Conservation (phyloP, 1,140 invertebrate genomes). For the Drosophila funebris region DNA sequence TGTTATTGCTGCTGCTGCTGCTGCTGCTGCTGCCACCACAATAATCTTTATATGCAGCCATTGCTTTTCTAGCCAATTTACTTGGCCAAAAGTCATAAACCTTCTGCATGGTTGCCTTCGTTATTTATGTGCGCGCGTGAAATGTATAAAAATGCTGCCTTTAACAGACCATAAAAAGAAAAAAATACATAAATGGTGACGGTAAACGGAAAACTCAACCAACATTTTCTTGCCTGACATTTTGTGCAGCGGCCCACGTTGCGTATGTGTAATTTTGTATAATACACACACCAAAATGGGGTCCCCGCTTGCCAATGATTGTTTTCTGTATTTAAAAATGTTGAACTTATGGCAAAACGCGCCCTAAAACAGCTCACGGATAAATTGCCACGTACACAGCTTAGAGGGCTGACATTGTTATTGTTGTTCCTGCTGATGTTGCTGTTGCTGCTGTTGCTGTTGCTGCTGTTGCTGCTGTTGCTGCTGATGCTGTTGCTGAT, state of each 20-base stretch:
- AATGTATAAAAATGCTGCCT: conserved; percentile 73
- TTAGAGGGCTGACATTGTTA: conserved; percentile 16
- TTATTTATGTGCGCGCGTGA: conserved; percentile 79
- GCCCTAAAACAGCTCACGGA: conserved; percentile 22
- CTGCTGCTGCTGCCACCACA: conserved; percentile 3
- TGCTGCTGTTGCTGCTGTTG: conserved; percentile 39
- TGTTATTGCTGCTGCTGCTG: conserved; percentile 2
- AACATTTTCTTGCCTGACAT: neutral
- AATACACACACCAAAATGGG: conserved; percentile 15
- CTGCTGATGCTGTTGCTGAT: conserved; percentile 39
- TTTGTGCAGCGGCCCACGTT: conserved; percentile 35
- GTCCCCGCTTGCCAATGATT: conserved; percentile 44
- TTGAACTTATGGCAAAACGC: conserved; percentile 46
- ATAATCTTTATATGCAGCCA: conserved; percentile 41
- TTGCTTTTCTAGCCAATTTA: conserved; percentile 50
- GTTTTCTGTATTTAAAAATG: conserved; percentile 61
- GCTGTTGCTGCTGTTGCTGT: conserved; percentile 52
- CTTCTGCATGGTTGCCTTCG: conserved; percentile 62
- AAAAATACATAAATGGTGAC: neutral
- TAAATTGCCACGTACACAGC: conserved; percentile 47
- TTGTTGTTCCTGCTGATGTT: conserved; percentile 31
- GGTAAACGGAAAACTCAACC: conserved; percentile 1
- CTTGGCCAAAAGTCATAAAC: conserved; percentile 71
- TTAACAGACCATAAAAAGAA: conserved; percentile 64
- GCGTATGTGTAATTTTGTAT: conserved; percentile 65